Percentiles rank a stretch among this genome's conserved stretches.
Conservation (phyloP, 1,140 invertebrate species). For the Brachionus paranguensis region DNA sequence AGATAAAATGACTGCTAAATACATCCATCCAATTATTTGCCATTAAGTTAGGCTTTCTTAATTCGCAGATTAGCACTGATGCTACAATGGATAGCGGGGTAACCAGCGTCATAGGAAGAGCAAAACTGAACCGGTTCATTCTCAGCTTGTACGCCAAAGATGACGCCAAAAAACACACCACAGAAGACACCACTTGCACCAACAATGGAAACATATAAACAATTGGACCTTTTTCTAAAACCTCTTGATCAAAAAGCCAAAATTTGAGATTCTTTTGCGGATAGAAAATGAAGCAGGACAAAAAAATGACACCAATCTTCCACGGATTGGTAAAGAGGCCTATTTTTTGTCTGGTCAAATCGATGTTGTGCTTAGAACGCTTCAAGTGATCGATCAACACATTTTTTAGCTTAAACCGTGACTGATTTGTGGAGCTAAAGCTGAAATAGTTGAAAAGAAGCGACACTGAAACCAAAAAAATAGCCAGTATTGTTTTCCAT, state of each 20-base stretch:
- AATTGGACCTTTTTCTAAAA: neutral
- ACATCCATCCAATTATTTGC: neutral
- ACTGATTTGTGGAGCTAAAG: neutral
- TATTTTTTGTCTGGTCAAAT: conserved; percentile 14
- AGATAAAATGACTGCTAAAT: conserved; percentile 40
- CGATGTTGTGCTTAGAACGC: neutral
- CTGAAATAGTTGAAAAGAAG: neutral
- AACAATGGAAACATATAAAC: neutral
- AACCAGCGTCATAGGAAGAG: conserved; percentile 47
- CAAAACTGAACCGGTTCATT: conserved; percentile 49
- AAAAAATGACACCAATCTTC: conserved; percentile 10
- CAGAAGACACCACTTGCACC: neutral
- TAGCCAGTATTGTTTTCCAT: neutral
- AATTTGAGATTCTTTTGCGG: neutral
- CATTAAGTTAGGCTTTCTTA: conserved; percentile 53
- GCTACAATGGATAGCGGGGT: conserved; percentile 58
- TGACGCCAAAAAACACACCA: neutral
- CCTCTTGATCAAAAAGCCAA: neutral
- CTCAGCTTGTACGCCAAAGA: conserved; percentile 48
- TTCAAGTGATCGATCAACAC: neutral
- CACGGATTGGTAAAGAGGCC: conserved; percentile 6
- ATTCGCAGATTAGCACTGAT: conserved; percentile 55
- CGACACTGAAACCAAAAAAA: neutral
- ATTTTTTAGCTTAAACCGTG: neutral
- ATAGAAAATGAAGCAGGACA: conserved; percentile 6